Conservation (phyloP, 2,797 vertebrate genomes). For the Nothura maculosa region DNA sequence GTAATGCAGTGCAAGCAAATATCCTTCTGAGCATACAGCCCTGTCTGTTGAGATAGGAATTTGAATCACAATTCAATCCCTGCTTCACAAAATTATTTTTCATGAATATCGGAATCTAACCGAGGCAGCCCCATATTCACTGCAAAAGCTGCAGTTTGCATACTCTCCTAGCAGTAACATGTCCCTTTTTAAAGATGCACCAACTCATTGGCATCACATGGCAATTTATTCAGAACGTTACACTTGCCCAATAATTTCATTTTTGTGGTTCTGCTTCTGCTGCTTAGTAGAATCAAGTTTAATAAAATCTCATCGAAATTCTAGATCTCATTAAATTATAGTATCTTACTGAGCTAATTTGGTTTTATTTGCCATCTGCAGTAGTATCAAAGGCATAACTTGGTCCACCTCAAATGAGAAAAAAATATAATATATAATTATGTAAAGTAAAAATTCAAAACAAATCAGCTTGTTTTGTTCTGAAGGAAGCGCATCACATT, state of each 20-base stretch:
- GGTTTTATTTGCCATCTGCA: not conserved
- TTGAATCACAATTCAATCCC: not conserved
- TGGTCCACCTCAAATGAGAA: not conserved
- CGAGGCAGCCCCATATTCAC: accelerated
- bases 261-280: not conserved
- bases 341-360: not conserved
- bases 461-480: not conserved
- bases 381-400: not conserved
- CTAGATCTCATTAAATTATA: not conserved
- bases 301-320: not conserved
- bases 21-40: not conserved
- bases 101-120: not conserved
- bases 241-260: not conserved
- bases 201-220: not conserved
- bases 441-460: not conserved
- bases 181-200: not conserved
- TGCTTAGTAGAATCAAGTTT: not conserved
- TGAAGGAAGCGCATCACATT: not conserved
- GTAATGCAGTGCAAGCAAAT: not conserved
- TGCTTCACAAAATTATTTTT: not conserved
- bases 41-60: not conserved
- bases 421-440: not conserved
- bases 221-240: not conserved
- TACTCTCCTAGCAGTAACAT: not conserved
- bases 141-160: not conserved